Evolutionary conservation across 1,140 invertebrate genomes (phyloP), one percentile per base, ranked within the genome.

Genomic region (Microvelia longipes): DNA sequence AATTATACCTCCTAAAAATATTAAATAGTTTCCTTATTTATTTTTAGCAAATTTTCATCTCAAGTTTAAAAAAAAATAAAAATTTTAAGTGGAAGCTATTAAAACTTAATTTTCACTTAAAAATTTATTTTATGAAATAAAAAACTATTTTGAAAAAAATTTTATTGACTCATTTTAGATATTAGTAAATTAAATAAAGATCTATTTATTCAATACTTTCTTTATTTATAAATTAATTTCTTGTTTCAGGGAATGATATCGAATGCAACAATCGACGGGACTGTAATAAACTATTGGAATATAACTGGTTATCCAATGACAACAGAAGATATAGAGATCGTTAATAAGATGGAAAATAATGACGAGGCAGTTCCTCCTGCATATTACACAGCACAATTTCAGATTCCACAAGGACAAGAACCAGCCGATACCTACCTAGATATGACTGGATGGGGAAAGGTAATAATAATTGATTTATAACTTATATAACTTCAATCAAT

Each of bases 391-490:
- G 68, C 29, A 13, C n/a, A 30, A 27, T 67, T 66, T 27, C n/a
- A 24, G 29, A 15, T 70, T 19, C 1, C 19, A n/a, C 24, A 69
- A 29, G 25, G 28, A 24, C 24, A 67, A 66, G 28, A 15, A 27
- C 19, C 35, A 19, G 26, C 50, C 14, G 73, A 73, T 67, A 72
- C 73, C 11, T 73, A 70, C 28, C n/a, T 73, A 2, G 71, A 72
- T 66, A 70, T 73, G 70, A 68, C 61, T 27, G 66, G 68, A 1
- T 73, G 73, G 73, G 71, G 73, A 64, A 73, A 73, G 69, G 73
- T 73, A 71, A 50, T 1, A 14, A 13, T 29, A 2, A 68, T 19
- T 60, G n/a, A n/a, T n/a, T n/a, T n/a, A n/a, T n/a, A n/a, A n/a
- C n/a, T n/a, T n/a, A n/a, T n/a, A n/a, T n/a, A n/a, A n/a, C n/a